Base-by-base conservation (phyloP, 2,888 invertebrate genomes). In the Campoplex nolae region DNA sequence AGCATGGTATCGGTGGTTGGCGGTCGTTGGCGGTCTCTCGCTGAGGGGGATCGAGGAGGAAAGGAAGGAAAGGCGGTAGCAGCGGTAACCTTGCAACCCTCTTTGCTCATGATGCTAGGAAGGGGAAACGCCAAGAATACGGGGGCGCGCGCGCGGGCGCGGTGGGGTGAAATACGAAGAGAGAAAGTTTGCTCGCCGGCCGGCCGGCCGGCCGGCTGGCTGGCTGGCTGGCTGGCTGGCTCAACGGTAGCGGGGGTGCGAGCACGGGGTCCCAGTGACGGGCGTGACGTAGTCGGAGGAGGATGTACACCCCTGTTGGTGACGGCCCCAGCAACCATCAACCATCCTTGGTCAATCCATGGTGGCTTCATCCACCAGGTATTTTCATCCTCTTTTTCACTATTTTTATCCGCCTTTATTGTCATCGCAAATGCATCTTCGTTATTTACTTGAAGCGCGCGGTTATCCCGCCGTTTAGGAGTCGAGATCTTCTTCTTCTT, bases 341-440 rank as follows among this genome's bases (percentile, higher is more conserved):
- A 91, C 91, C 93, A 92, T 92, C 93, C 91, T 91, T 93, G 92
- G 92, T 93, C 92, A 93, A 93, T 92, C 92, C 93, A 92, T 94
- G 94, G 94, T 94, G 94, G 94, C 92, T 93, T 91, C 94, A 94
- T 92, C 92, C 93, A 91, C 92, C 93, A 93, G 94, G 94, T 94
- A 94, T 88, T 88, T 91, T 87, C 76, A 76, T 84, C 83, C 83
- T 88, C 83, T 74, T 79, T 80, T 51, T 70, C 28, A 32, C 35
- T 51, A 54, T 73, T 8, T 51, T 73, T 9, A 38, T 38, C 38
- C 32, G 13, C 45, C 32, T 18, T n/a, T 11, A 23, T 51, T 13
- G 0, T 73, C 16, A 1, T 35, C 73, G 73, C 35, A n/a, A 62
- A 73, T 35, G 67, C 18, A n/a, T 38, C n/a, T 18, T 38, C 2